Evolutionary conservation across 2,113 vertebrate species (phyloP).

Genomic region (Gopherus evgoodei): DNA sequence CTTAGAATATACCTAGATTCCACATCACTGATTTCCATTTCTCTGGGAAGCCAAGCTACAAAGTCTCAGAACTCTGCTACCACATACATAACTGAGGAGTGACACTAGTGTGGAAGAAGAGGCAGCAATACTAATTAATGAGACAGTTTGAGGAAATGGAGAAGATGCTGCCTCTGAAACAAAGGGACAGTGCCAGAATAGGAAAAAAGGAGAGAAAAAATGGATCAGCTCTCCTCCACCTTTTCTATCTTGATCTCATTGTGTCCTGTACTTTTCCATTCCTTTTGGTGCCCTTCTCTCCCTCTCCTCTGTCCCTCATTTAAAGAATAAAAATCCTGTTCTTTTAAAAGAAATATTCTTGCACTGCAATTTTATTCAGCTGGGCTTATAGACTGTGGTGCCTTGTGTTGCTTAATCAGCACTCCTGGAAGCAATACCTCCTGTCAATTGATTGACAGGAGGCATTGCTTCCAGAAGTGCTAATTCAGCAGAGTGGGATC

Average conservation of each 20-base stretch:
- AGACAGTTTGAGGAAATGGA: background rate
- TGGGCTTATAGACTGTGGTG: background rate
- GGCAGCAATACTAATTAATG: background rate
- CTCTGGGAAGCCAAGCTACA: background rate
- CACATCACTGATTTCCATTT: slow-evolving; percentile 32
- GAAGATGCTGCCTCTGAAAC: slow-evolving; percentile 4
- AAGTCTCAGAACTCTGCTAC: slow-evolving; percentile 2
- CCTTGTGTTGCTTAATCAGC: slow-evolving; percentile 48
- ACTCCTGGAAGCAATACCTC: slow-evolving; percentile 38
- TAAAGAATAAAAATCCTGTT: background rate
- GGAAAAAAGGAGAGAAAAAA: background rate
- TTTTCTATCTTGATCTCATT: background rate
- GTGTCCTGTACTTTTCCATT: background rate
- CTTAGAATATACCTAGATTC: background rate
- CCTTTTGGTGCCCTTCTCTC: background rate
- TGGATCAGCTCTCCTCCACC: background rate
- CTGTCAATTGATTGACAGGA: slow-evolving; percentile 54
- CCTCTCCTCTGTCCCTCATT: background rate
- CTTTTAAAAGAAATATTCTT: slow-evolving; percentile 6
- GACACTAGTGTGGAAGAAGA: background rate
- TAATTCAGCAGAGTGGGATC: slow-evolving; percentile 43
- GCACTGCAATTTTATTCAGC: background rate
- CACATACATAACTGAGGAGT: slow-evolving; percentile 17
- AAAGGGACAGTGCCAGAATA: background rate
- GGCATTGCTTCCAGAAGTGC: slow-evolving; percentile 47